Percentiles rank a stretch among this genome's conserved stretches.
Conservation (phyloP, 2,797 vertebrate species). For the Pangasius macronema region DNA sequence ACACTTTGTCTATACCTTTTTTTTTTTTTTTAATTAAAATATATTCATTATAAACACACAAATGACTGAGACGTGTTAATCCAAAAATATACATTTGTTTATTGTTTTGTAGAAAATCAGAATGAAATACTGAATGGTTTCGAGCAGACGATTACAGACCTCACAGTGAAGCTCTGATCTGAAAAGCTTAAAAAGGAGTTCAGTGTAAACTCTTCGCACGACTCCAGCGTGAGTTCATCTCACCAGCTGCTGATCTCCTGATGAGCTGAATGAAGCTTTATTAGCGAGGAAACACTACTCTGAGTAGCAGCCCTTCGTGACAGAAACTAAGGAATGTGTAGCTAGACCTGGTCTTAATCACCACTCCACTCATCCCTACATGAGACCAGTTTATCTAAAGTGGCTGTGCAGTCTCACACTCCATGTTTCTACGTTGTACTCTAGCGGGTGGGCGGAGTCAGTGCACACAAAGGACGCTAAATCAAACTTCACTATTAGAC, state of each 20-base stretch:
- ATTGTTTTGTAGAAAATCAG: slow-evolving; percentile 80
- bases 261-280: not conserved
- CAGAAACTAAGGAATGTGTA: not conserved
- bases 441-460: not conserved
- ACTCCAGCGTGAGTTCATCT: not conserved
- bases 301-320: not conserved
- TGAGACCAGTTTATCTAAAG: not conserved
- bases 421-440: not conserved
- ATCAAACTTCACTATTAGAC: slow-evolving; percentile 14
- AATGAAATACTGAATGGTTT: slow-evolving; percentile 68
- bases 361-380: not conserved
- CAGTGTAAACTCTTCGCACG: slow-evolving; percentile 27
- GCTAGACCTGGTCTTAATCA: not conserved
- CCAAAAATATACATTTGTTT: slow-evolving; percentile 85
- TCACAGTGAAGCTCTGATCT: slow-evolving; percentile 57
- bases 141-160: slow-evolving; percentile 57
- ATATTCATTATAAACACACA: slow-evolving; percentile 36
- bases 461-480: slow-evolving; percentile 2
- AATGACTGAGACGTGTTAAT: slow-evolving; percentile 59
- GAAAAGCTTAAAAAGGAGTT: slow-evolving; percentile 32
- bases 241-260: not conserved
- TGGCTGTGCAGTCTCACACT: not conserved
- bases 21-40: not conserved
- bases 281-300: not conserved
- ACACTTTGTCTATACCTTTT: not conserved